Conservation (phyloP, 2,113 vertebrate species). For the Tor tambroides region DNA sequence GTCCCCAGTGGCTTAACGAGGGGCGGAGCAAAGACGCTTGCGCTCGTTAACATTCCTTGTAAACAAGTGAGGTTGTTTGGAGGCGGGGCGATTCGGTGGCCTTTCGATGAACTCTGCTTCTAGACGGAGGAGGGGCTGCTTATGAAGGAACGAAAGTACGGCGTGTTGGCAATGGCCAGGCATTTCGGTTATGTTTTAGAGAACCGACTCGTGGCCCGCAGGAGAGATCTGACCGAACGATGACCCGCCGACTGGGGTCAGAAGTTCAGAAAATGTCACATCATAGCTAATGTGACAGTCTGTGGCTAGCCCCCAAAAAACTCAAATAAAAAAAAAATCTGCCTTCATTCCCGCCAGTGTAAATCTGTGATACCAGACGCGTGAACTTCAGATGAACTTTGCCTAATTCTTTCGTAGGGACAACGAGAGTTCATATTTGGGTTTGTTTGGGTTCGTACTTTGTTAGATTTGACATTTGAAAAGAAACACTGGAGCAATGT, state of each 20-base stretch:
- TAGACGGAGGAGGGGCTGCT: constrained; percentile 40
- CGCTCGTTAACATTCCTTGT: neutral
- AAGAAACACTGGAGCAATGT: neutral
- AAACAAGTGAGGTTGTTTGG: constrained; percentile 53
- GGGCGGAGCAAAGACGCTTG: neutral
- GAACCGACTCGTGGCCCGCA: constrained; percentile 53
- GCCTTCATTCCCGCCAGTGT: constrained; percentile 5
- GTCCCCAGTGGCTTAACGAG: neutral
- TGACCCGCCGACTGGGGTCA: constrained; percentile 70
- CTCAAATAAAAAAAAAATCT: constrained; percentile 46
- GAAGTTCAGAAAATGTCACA: constrained; percentile 65
- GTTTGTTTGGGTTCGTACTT: neutral
- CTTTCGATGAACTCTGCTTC: constrained; percentile 71
- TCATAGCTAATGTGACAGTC: constrained; percentile 56
- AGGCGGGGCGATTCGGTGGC: constrained; percentile 65
- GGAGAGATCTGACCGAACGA: constrained; percentile 72
- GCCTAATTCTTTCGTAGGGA: constrained; percentile 39
- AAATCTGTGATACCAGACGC: constrained; percentile 42
- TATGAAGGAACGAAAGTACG: constrained; percentile 40
- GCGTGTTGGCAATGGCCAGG: constrained; percentile 59
- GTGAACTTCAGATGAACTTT: constrained; percentile 74
- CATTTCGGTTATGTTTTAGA: constrained; percentile 63
- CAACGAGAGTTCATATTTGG: neutral
- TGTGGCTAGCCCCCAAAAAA: constrained; percentile 54
- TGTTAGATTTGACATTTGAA: neutral